Base-by-base conservation (phyloP, 2,888 invertebrate species). In the Polyommatus iphigenia region DNA sequence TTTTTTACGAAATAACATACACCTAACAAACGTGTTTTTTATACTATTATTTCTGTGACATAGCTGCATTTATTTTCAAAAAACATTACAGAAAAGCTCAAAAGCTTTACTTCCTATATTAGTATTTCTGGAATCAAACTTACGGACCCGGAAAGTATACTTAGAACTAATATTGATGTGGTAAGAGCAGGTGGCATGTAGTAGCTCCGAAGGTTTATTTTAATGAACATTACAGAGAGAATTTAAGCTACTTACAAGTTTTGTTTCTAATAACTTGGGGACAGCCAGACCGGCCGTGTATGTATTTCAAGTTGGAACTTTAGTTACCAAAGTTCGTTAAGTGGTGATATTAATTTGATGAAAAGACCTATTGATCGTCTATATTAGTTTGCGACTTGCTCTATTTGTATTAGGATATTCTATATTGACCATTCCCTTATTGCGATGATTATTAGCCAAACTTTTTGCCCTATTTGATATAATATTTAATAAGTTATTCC, bases 241-340 rank as follows among this genome's bases (percentile, higher is more conserved):
- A 85, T 85, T 85, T 92, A 92, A 93, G 93, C 91, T 84, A 88
- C 92, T 93, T 93, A 92, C 86, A 90, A 91, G 88, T 91, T 91
- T 86, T 83, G 82, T 84, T 83, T 83, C 87, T 87, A 87, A 89
- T 89, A 90, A 91, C 88, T 90, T 85, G 85, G 85, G 85, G 87
- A 88, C 87, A 86, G 85, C 83, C 82, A 84, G 85, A 87, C 84
- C 85, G 83, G 86, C 83, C 82, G 81, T 80, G 83, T 86, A 86
- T 85, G 87, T 87, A 86, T 81, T 85, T 84, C 85, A 86, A 86
- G 85, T 85, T 83, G 83, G 82, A 76, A 81, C 82, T 83, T 77
- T 76, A 82, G 79, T 82, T 83, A 80, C 82, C 82, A 80, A 82
- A 85, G 84, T 85, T 85, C 82, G 82, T 84, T 85, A 85, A 87